Base-by-base conservation (phyloP, 2,797 vertebrate species). In the Margarornis squamiger region DNA sequence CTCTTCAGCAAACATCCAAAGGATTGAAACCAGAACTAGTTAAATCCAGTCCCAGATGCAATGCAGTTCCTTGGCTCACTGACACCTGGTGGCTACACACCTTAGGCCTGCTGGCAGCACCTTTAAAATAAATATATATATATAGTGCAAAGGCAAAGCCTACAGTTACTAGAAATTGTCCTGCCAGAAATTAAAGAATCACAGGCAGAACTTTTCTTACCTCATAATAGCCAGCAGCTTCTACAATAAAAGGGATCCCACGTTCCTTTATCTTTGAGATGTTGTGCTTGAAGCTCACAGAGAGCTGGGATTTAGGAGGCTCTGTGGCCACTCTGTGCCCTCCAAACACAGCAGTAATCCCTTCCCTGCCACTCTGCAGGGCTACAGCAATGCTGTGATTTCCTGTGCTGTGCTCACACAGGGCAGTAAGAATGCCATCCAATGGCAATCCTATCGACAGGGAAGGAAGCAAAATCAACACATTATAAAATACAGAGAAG, bases 151-250 rank as follows among this genome's bases (percentile, higher is more conserved):
- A 83, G 36, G 49, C 87, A 72, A 59, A 71, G 57, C 20, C 38
- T 67, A 10, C 21, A 57, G 26, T 48, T 83, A 59, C 21, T 74
- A 77, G 32, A 85, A 79, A 77, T 3, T 5, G 17, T 77, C 62
- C 49, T 72, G 38, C 4, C 58, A 85, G 36, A 79, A 87, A 67
- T 36, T 18, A 70, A 85, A 76, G 14, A 73, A 62, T 66, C 59
- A 55, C 30, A 74, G 16, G 49, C 34, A 86, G 65, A 92, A 75
- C 34, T 84, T 48, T 76, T 83, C 90, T 77, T 96, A 98, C 99
- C 98, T 98, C 97, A 67, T 97, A 98, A 93, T 98, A 97, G 59
- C 97, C 97, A 55, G 46, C 81, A 54, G 93, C 96, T 46, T 98
- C 95, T 41, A 98, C 34, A 36, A 94, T 95, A 46, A 96, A 98